Conservation (phyloP, 2,888 invertebrate genomes). For the Hypena proboscidalis region DNA sequence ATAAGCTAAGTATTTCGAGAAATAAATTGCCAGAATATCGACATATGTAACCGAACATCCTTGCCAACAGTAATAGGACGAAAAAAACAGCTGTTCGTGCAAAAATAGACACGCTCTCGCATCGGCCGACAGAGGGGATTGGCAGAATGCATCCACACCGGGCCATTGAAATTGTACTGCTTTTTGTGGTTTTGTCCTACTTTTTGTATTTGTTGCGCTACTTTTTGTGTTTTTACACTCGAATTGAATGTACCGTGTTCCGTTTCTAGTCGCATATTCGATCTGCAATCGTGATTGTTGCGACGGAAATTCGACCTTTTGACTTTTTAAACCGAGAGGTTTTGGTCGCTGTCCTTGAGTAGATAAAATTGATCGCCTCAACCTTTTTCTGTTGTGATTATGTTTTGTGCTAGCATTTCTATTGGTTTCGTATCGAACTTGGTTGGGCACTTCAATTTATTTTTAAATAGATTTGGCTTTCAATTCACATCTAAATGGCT, state of each 20-base stretch:
- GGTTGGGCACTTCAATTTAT: too few species aligned
- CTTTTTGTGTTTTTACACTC: conserved; percentile 17
- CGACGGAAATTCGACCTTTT: conserved; percentile 6
- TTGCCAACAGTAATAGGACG: neutral
- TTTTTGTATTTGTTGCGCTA: too few species aligned
- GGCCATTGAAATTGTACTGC: conserved; percentile 24
- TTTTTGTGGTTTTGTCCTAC: conserved; percentile 18
- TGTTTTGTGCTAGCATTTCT: too few species aligned
- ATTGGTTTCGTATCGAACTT: too few species aligned
- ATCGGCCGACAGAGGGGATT: conserved; percentile 16
- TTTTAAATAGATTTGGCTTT: too few species aligned
- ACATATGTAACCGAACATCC: neutral
- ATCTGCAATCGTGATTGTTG: conserved; percentile 4
- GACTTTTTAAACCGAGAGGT: neutral
- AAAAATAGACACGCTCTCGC: conserved; percentile 18
- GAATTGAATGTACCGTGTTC: conserved; percentile 15
- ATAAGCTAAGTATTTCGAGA: too few species aligned
- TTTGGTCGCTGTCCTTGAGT: neutral
- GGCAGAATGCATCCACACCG: conserved; percentile 23
- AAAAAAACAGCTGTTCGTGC: conserved; percentile 5
- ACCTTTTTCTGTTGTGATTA: too few species aligned
- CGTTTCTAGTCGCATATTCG: conserved; percentile 16
- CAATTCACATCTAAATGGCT: too few species aligned
- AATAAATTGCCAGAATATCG: neutral
- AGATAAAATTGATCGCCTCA: neutral